Evolutionary conservation across 2,888 invertebrate genomes (phyloP).

Genomic region (Drosophila neonasuta): DNA sequence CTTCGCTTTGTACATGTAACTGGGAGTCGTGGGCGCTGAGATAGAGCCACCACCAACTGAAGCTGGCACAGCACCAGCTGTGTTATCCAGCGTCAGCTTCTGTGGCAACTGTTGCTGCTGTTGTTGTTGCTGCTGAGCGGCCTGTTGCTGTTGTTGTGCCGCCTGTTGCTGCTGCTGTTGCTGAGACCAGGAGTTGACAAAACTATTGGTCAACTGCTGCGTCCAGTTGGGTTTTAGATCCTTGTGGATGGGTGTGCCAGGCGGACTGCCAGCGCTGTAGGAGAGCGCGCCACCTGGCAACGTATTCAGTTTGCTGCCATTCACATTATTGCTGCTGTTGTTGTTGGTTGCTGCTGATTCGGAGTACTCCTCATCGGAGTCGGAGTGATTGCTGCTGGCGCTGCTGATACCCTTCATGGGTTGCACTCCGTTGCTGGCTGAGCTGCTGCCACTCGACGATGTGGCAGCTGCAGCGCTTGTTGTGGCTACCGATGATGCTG

Average conservation of each 20-base stretch:
- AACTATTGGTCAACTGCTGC: constrained; percentile 81
- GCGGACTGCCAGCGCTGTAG: constrained; percentile 83
- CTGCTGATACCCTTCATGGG: constrained; percentile 83
- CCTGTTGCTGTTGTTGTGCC: constrained; percentile 43
- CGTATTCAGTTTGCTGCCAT: constrained; percentile 31
- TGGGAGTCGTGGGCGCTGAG: constrained; percentile 83
- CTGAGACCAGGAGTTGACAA: constrained; percentile 82
- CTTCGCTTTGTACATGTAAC: constrained; percentile 83
- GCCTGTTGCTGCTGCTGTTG: constrained; percentile 70
- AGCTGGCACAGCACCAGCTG: constrained; percentile 46
- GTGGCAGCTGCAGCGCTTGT: constrained; percentile 21
- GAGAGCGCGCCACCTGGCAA: constrained; percentile 78
- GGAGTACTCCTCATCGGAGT: constrained; percentile 90
- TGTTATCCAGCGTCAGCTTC: constrained; percentile 68
- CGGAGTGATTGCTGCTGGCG: constrained; percentile 89
- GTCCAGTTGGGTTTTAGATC: constrained; percentile 82
- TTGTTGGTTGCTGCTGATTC: constrained; percentile 50
- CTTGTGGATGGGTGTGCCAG: constrained; percentile 86
- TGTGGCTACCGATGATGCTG: constrained; percentile 11
- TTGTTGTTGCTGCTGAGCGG: constrained; percentile 59
- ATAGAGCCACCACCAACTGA: constrained; percentile 75
- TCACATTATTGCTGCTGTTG: constrained; percentile 27
- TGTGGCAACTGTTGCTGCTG: constrained; percentile 58
- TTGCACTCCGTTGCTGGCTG: constrained; percentile 66
- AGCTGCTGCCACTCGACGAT: constrained; percentile 65